Evolutionary conservation across 2,113 vertebrate species (phyloP), one percentile per base, ranked within the genome.

Genomic region (Corythornis vintsioides): DNA sequence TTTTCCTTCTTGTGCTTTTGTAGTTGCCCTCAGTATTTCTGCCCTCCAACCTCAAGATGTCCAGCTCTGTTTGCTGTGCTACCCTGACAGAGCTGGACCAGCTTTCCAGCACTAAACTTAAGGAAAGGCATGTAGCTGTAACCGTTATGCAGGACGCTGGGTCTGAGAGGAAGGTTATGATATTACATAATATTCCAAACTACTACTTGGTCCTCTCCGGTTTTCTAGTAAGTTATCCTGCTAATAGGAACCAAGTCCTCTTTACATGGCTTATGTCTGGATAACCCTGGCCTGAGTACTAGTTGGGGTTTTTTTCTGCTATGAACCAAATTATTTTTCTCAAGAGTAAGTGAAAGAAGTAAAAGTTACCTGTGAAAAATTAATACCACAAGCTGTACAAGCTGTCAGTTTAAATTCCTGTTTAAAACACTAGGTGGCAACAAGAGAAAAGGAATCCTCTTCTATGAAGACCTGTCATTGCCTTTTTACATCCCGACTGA

Each of bases 391-490:
- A 74, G 52, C 60, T 29, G 56, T 5, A 6, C 29, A 28, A 86
- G n/a, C 28, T 56, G n/a, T 33, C 75, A 17, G 56, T 80, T 90
- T 67, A 84, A 93, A 90, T 93, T 70, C 88, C 76, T 33, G 10
- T 16, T 60, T 65, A 60, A 28, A 91, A 93, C 95, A 80, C 95
- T 94, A 95, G 95, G 77, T 92, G 96, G 96, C 92, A 94, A 82
- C 60, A 89, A 50, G 53, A 77, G 73, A 78, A 88, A 93, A 87
- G 64, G 69, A 93, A 92, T 67, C 13, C 28, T 64, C 31, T 10
- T 7, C 21, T 3, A 29, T 6, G 50, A 74, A 3, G 38, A 0
- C 3, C 26, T 53, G 0, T 1, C 12, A 2, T 7, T 45, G 42
- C n/a, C 4, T 61, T 45, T 38, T 33, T 38, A 48, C 52, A 52